Evolutionary conservation across 2,797 vertebrate species (phyloP), one percentile per base, ranked within the genome.

Genomic region (Margarornis squamiger): DNA sequence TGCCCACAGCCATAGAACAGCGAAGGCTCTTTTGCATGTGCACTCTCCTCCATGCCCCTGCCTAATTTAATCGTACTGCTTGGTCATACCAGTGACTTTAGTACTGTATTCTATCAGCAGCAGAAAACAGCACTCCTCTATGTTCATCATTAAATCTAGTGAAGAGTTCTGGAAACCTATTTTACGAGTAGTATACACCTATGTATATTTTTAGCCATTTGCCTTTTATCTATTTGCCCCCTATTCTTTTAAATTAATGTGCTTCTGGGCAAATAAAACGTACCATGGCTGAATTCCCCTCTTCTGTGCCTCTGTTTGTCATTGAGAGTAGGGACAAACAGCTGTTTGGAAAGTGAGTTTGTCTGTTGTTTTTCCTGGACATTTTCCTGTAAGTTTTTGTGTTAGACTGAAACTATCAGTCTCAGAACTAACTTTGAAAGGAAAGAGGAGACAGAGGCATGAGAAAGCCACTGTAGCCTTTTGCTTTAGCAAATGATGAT

Each of bases 1-100:
- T 65, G 70, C 61, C 65, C 1, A 2, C 26, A 20, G 21, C 45
- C 1, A 0, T 46, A 0, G 12, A 38, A 16, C 14, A n/a, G 27
- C 0, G 0, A 24, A 57, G n/a, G 46, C 51, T 61, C 30, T 39
- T 27, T 30, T 75, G 34, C 1, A 0, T 7, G 19, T 43, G 29
- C 7, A 4, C 29, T 55, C 12, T 52, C 21, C 1, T 10, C 1
- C 1, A 4, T 2, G 1, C 15, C 24, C 21, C 38, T 0, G 1
- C 23, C 32, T 58, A 17, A 4, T 45, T 62, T 27, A n/a, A 54
- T 54, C 51, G 3, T 27, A 3, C 34, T 4, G 2, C 51, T 75
- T 57, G 34, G 17, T 68, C 2, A 0, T 24, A 32, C 12, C 22
- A 18, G 4, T 14, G 24, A 15, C 45, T 82, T 67, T 2, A 55